These are phyloP conservation scores for Lycocerus yunnanus DNA, from an alignment of 2,888 invertebrate species.

Conservation along the genomic window DNA sequence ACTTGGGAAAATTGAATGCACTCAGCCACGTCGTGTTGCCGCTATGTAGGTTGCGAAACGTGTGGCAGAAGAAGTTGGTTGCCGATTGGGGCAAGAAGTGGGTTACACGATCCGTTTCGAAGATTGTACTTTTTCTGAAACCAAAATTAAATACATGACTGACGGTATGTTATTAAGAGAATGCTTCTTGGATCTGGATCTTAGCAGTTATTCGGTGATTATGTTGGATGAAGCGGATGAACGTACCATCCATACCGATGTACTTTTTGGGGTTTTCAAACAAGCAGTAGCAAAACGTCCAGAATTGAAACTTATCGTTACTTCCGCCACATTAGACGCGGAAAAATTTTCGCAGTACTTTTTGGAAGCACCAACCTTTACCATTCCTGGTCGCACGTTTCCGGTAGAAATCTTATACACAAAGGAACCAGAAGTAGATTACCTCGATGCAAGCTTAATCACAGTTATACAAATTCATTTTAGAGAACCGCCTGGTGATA, in stretches of 20 bases:
- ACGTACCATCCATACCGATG: conserved; percentile 97
- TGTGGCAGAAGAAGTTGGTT: conserved; percentile 98
- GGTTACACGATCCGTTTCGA: conserved; percentile 99
- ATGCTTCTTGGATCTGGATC: conserved; percentile 93
- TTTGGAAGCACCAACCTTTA: conserved; percentile 97
- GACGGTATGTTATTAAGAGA: conserved; percentile 99
- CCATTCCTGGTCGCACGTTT: conserved; percentile 95
- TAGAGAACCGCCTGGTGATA: conserved; percentile 92
- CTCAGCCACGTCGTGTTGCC: conserved; percentile 90
- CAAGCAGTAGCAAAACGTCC: conserved; percentile 88
- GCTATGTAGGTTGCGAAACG: conserved; percentile 99
- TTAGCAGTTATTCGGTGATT: conserved; percentile 89
- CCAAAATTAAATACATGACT: conserved; percentile 98
- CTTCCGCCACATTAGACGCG: conserved; percentile 96
- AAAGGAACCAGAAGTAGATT: conserved; percentile 98
- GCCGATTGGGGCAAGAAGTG: conserved; percentile 96
- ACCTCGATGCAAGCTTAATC: conserved; percentile 95
- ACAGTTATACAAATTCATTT: conserved; percentile 99
- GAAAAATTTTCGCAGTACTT: conserved; percentile 99
- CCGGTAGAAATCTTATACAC: conserved; percentile 98
- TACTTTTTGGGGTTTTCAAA: conserved; percentile 88
- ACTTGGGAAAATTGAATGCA: conserved; percentile 92
- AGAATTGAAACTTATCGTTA: conserved; percentile 97
- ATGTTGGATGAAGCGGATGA: conserved; percentile 99
- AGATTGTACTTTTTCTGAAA: conserved; percentile 97